Conservation (phyloP, 2,113 vertebrate species). For the Hippocampus mohnikei region DNA sequence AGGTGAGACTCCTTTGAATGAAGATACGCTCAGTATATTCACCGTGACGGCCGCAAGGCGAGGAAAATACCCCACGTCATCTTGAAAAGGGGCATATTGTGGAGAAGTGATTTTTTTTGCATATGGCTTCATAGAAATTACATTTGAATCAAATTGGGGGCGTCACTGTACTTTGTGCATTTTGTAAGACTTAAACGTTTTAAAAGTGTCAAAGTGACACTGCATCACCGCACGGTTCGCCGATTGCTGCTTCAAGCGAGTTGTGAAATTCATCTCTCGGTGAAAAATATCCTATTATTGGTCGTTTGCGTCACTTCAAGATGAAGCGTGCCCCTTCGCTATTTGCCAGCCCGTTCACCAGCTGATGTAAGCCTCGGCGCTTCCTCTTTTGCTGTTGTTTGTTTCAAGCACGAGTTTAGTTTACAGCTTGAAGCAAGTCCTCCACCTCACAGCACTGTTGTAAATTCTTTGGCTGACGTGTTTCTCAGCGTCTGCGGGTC, state of each 20-base stretch:
- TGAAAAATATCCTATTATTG: neutral
- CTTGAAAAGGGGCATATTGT: no score
- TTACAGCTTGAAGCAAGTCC: no score
- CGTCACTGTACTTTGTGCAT: no score
- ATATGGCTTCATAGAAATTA: no score
- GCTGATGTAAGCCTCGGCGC: neutral
- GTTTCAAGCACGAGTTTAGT: neutral
- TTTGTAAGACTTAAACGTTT: no score
- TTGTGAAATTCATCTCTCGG: neutral
- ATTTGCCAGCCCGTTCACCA: neutral
- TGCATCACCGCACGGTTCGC: no score
- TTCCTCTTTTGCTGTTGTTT: neutral
- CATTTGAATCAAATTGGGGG: no score
- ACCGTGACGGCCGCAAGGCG: no score
- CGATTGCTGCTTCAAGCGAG: neutral
- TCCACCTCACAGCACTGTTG: neutral
- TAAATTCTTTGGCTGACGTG: constrained; percentile 18
- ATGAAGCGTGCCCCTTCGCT: neutral
- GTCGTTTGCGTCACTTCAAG: neutral
- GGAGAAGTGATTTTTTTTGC: no score
- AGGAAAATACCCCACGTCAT: no score
- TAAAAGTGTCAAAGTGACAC: no score
- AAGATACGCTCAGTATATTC: neutral
- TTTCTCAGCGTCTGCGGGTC: constrained; percentile 42
- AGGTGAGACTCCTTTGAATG: constrained; percentile 1